Conservation (phyloP, 2,113 vertebrate species). For the Phyllopteryx taeniolatus region DNA sequence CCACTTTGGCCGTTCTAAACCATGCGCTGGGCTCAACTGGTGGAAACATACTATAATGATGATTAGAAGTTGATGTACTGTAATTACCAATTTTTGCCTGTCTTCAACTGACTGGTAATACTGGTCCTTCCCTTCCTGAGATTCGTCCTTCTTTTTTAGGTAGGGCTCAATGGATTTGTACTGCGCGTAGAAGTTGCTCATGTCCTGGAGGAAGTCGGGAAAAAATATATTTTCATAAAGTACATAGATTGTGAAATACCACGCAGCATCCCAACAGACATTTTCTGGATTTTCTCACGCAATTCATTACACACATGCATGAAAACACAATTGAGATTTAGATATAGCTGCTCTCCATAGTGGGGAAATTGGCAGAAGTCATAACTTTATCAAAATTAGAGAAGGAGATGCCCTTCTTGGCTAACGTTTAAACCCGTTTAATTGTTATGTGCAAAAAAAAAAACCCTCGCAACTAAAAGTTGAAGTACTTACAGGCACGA, state of each 20-base stretch:
- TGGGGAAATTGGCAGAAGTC: too few relatives aligned
- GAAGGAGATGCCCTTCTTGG: too few relatives aligned
- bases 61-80: not conserved
- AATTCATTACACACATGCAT: too few relatives aligned
- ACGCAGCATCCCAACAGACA: too few relatives aligned
- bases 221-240: not conserved
- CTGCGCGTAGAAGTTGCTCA: conserved; percentile 95
- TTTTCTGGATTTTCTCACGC: too few relatives aligned
- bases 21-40: not conserved
- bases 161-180: conserved; percentile 95
- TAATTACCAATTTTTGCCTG: conserved; percentile 86
- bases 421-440: too few relatives aligned
- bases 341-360: too few relatives aligned
- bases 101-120: conserved; percentile 90
- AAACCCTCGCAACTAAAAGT: not conserved
- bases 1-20: not conserved
- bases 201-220: conserved; percentile 72
- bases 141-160: conserved; percentile 89
- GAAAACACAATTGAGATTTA: too few relatives aligned
- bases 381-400: too few relatives aligned
- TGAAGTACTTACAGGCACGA: conserved; percentile 85
- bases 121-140: conserved; percentile 83
- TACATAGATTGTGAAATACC: not conserved
- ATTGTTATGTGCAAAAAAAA: not conserved
- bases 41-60: not conserved